Conservation (phyloP, 2,797 vertebrate species). For the Myotis myotis region DNA sequence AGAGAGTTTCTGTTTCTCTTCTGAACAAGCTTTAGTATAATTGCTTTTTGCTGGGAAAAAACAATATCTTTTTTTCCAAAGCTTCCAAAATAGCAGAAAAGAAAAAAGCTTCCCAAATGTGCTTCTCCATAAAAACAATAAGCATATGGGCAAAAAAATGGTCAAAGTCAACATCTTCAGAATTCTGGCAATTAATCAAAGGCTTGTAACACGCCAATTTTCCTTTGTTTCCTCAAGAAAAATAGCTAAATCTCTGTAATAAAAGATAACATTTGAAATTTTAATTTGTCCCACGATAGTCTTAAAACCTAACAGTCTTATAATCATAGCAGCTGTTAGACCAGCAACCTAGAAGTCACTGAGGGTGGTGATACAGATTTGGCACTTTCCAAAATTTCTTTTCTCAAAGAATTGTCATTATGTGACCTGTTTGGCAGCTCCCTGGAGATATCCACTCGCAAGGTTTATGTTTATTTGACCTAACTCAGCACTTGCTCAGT, state of each 20-base stretch:
- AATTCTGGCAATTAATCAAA: slow-evolving; percentile 6
- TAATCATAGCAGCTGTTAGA: background rate
- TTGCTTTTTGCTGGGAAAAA: background rate
- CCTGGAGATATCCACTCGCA: background rate
- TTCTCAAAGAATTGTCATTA: background rate
- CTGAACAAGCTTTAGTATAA: background rate
- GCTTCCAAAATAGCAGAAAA: background rate
- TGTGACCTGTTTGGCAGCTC: background rate
- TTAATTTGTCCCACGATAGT: background rate
- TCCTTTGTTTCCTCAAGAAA: background rate
- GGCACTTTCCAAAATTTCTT: background rate
- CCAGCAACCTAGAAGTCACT: background rate
- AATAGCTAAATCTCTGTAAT: background rate
- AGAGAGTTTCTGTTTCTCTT: background rate
- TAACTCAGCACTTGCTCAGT: background rate
- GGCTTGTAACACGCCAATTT: background rate
- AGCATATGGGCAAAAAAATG: background rate
- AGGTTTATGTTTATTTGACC: background rate
- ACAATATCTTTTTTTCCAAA: background rate
- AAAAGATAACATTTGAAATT: background rate
- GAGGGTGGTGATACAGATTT: background rate
- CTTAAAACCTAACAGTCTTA: background rate
- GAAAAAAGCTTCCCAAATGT: background rate
- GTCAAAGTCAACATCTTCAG: background rate
- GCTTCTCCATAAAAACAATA: background rate